Conservation (phyloP, 2,888 invertebrate species). For the Hofmannophila pseudospretella region DNA sequence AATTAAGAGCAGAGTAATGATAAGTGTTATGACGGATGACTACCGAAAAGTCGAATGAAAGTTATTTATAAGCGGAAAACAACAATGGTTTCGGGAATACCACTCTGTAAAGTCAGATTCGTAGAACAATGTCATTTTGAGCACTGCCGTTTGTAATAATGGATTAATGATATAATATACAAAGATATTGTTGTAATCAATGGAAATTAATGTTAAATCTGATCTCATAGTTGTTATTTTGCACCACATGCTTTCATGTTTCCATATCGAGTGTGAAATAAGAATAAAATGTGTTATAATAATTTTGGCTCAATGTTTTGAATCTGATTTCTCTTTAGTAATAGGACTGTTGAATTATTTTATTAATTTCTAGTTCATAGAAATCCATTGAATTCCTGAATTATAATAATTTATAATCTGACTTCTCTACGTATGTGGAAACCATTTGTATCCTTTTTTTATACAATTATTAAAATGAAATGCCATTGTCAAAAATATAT, state of each 20-base stretch:
- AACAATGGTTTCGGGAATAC: background rate
- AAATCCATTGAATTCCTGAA: too few species aligned
- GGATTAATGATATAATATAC: too few species aligned
- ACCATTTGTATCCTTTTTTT: slow-evolving; percentile 40
- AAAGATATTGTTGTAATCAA: too few species aligned
- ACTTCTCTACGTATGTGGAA: slow-evolving; percentile 9
- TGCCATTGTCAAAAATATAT: slow-evolving; percentile 23
- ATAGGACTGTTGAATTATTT: background rate
- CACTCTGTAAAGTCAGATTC: background rate
- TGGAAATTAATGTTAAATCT: too few species aligned
- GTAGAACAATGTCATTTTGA: slow-evolving; percentile 17
- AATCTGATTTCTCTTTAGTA: slow-evolving; percentile 6
- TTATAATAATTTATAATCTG: background rate
- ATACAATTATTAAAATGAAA: slow-evolving; percentile 47
- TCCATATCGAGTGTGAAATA: too few species aligned
- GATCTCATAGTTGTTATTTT: too few species aligned
- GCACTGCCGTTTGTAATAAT: slow-evolving; percentile 29
- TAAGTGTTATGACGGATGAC: too few species aligned
- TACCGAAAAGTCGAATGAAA: background rate
- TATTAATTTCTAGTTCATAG: background rate
- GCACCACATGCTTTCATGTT: too few species aligned
- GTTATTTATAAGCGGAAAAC: background rate
- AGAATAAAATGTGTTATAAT: background rate
- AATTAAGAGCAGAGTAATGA: too few species aligned
- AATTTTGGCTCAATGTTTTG: slow-evolving; percentile 1